These are phyloP conservation scores for Edolisoma coerulescens DNA, from an alignment of 2,113 vertebrate species.

Conservation along the genomic window DNA sequence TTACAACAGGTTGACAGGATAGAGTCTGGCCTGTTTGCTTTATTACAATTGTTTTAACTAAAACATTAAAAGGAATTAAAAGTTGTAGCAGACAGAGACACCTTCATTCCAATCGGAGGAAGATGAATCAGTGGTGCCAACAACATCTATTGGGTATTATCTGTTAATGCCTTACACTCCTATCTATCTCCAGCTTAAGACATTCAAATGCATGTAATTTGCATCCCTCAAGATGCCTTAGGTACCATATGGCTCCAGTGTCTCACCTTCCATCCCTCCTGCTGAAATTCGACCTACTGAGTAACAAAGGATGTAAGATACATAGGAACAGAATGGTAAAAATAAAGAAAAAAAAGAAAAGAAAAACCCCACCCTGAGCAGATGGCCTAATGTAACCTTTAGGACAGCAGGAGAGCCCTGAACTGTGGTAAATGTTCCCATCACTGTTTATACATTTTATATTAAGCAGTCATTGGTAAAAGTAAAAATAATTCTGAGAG, in stretches of 20 bases:
- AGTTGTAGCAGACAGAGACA: not conserved
- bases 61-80: not conserved
- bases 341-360: not conserved
- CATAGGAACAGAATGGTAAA: not conserved
- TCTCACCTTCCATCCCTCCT: not conserved
- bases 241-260: not conserved
- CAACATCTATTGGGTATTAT: not conserved
- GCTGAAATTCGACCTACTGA: not conserved
- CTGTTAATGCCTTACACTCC: not conserved
- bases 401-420: not conserved
- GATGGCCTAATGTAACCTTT: not conserved
- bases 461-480: not conserved
- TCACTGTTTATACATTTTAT: not conserved
- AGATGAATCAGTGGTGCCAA: not conserved
- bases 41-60: not conserved
- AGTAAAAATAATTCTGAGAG: constrained; percentile 11
- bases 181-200: not conserved
- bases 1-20: not conserved
- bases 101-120: not conserved
- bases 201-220: not conserved
- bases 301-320: not conserved
- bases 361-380: fast-evolving
- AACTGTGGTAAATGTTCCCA: not conserved
- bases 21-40: not conserved
- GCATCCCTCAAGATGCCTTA: not conserved